Conservation (phyloP, 2,888 invertebrate genomes). For the Epirrhoe tristata region DNA sequence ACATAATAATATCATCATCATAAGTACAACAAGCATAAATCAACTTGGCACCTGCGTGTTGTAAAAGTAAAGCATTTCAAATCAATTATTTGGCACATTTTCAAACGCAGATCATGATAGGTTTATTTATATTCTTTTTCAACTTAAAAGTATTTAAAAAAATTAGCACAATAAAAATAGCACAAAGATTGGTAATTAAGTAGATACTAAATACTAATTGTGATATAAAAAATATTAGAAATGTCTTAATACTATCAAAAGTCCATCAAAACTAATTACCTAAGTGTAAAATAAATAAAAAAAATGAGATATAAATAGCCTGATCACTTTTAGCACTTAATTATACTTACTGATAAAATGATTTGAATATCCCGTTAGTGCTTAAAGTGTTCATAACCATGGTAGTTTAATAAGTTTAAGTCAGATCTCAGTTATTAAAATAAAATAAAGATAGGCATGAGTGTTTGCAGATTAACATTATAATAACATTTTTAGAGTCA, state of each 20-base stretch:
- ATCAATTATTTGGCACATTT: conserved; percentile 13
- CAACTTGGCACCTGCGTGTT: too few relatives aligned
- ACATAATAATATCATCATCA: conserved; percentile 11
- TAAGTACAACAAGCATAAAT: too few relatives aligned
- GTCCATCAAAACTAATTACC: conserved; percentile 6
- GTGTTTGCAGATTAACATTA: too few relatives aligned
- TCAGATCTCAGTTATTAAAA: too few relatives aligned
- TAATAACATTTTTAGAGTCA: too few relatives aligned
- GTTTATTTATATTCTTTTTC: background rate
- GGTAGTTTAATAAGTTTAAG: too few relatives aligned
- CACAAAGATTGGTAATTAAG: background rate
- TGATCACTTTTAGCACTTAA: background rate
- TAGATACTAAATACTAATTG: background rate
- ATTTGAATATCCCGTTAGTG: too few relatives aligned
- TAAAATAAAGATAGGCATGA: too few relatives aligned
- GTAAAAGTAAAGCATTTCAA: conserved; percentile 3
- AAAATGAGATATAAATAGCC: background rate
- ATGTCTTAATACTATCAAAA: conserved; percentile 1
- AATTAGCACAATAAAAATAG: too few relatives aligned
- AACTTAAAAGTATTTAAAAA: background rate
- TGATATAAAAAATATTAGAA: background rate
- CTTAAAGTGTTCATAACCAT: too few relatives aligned
- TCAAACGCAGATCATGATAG: background rate
- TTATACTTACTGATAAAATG: too few relatives aligned
- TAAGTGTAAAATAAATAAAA: background rate